These are phyloP conservation scores for Xyliphius kryptos DNA, from an alignment of 2,113 vertebrate genomes.

Conservation along the genomic window DNA sequence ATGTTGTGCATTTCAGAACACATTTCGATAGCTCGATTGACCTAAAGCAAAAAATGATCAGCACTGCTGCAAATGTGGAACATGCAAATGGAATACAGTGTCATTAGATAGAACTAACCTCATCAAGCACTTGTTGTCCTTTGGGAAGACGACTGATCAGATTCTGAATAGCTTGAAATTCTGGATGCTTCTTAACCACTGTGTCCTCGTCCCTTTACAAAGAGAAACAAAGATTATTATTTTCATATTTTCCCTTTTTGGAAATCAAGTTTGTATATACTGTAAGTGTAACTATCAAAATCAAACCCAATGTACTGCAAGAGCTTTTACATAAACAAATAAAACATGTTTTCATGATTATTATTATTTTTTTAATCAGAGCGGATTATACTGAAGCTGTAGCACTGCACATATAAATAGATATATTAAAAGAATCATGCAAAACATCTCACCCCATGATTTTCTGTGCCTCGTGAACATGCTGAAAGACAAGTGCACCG, in stretches of 20 bases:
- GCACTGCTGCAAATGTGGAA: neutral
- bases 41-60: slow-evolving; percentile 55
- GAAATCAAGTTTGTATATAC: too few species aligned
- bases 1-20: slow-evolving; percentile 78
- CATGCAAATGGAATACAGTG: too few species aligned
- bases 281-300: too few species aligned
- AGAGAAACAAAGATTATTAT: slow-evolving; percentile 10
- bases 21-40: slow-evolving; percentile 66
- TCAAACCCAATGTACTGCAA: too few species aligned
- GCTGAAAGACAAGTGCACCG: slow-evolving; percentile 67
- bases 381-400: too few species aligned
- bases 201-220: slow-evolving; percentile 45
- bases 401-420: too few species aligned
- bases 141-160: slow-evolving; percentile 60
- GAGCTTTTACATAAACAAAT: too few species aligned
- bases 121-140: slow-evolving; percentile 67
- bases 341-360: too few species aligned
- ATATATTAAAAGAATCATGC: too few species aligned
- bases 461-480: slow-evolving; percentile 50
- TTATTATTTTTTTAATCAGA: too few species aligned
- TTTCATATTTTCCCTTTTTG: too few species aligned
- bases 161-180: slow-evolving; percentile 61
- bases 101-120: slow-evolving; percentile 65
- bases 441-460: slow-evolving; percentile 65
- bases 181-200: slow-evolving; percentile 47